These are phyloP conservation scores for Calyptomena viridis DNA, from an alignment of 2,113 vertebrate species.

Conservation along the genomic window DNA sequence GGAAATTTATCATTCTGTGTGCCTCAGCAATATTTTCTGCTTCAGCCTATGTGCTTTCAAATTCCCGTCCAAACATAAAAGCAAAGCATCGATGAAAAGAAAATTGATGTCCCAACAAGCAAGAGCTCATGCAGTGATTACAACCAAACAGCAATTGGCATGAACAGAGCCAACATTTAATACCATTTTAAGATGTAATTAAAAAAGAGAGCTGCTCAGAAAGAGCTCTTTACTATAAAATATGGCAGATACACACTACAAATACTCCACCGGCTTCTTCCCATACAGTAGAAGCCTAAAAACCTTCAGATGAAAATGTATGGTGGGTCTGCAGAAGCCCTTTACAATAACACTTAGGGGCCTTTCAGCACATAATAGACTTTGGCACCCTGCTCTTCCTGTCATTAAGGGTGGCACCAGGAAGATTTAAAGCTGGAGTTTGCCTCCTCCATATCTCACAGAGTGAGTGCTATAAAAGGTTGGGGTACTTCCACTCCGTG, in stretches of 20 bases:
- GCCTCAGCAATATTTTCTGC: conserved; percentile 52
- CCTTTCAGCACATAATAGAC: conserved; percentile 44
- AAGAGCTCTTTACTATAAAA: conserved; percentile 49
- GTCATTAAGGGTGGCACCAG: conserved; percentile 43
- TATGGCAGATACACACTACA: conserved; percentile 30
- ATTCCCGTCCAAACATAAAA: conserved; percentile 64
- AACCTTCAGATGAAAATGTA: conserved; percentile 57
- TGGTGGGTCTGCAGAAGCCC: conserved; percentile 30
- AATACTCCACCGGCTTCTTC: conserved; percentile 10
- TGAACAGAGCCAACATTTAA: conserved; percentile 52
- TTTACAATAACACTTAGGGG: conserved; percentile 54
- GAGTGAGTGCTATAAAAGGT: not conserved
- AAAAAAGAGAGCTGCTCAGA: conserved; percentile 61
- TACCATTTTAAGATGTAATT: conserved; percentile 65
- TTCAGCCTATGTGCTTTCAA: conserved; percentile 58
- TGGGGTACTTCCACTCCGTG: conserved; percentile 4
- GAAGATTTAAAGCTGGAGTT: conserved; percentile 42
- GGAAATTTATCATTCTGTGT: conserved; percentile 42
- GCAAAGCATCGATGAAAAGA: conserved; percentile 60
- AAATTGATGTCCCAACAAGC: conserved; percentile 55
- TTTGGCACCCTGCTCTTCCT: conserved; percentile 16
- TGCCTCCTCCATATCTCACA: not conserved
- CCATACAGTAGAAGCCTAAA: conserved; percentile 24
- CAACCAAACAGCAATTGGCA: conserved; percentile 62
- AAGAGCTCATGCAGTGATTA: conserved; percentile 60